These are phyloP conservation scores for Limosa lapponica DNA, from an alignment of 2,797 vertebrate species.

Conservation along the genomic window DNA sequence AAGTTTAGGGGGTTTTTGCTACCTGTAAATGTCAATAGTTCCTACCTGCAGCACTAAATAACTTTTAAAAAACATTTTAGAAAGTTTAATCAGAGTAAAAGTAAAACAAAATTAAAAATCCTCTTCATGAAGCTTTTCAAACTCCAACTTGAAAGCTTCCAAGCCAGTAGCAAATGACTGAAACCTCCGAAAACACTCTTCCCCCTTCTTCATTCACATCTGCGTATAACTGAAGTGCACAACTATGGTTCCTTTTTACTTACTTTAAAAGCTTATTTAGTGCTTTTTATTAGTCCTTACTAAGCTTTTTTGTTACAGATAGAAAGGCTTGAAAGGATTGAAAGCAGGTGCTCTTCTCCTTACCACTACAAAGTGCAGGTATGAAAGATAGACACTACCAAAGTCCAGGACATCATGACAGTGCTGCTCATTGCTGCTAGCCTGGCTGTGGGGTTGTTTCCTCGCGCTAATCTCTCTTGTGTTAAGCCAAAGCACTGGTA, in stretches of 20 bases:
- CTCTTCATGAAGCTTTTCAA: background rate
- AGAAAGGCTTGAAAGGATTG: background rate
- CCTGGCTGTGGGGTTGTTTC: background rate
- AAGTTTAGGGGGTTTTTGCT: background rate
- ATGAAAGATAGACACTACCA: background rate
- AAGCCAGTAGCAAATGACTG: background rate
- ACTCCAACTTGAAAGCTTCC: background rate
- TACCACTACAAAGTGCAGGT: background rate
- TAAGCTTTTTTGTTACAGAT: background rate
- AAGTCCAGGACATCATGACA: fast-evolving
- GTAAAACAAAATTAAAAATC: background rate
- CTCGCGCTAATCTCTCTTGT: no score
- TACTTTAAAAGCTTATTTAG: background rate
- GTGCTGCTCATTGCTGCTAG: background rate
- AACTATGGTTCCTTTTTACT: background rate
- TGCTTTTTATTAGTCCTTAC: background rate
- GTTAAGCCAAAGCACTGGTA: background rate
- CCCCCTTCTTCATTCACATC: background rate
- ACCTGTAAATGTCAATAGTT: background rate
- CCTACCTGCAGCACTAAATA: background rate
- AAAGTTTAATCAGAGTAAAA: background rate
- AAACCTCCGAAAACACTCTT: background rate
- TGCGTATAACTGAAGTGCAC: background rate
- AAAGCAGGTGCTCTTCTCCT: background rate
- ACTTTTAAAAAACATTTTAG: background rate